These are phyloP conservation scores for Ectropis crepuscularia DNA, from an alignment of 2,888 invertebrate species.

Conservation along the genomic window DNA sequence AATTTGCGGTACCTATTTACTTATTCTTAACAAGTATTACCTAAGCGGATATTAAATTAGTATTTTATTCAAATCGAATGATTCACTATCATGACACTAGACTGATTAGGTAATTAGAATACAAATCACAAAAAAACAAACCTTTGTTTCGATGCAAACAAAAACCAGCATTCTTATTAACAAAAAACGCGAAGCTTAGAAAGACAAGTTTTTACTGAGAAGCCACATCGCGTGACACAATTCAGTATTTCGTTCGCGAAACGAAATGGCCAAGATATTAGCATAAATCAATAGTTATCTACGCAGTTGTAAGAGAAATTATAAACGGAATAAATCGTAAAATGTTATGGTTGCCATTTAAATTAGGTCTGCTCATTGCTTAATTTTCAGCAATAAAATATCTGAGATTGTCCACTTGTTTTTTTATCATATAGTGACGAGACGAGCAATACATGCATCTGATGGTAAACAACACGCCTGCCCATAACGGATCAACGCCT, in stretches of 20 bases:
- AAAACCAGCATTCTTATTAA: slow-evolving; percentile 20
- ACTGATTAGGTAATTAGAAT: slow-evolving; percentile 18
- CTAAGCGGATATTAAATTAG: too few species aligned
- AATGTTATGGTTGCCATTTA: background rate
- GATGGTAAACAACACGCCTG: too few species aligned
- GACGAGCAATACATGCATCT: too few species aligned
- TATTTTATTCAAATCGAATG: slow-evolving; percentile 6
- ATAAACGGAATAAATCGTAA: slow-evolving; percentile 28
- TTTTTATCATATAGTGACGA: too few species aligned
- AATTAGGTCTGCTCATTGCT: background rate
- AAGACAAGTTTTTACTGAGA: slow-evolving; percentile 38
- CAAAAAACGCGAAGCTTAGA: slow-evolving; percentile 27
- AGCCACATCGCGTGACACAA: slow-evolving; percentile 58
- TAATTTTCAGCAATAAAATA: too few species aligned
- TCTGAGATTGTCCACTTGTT: too few species aligned
- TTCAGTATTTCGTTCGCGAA: slow-evolving; percentile 58
- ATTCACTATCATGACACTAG: slow-evolving; percentile 6
- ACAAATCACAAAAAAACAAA: slow-evolving; percentile 16
- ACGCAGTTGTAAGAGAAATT: slow-evolving; percentile 42
- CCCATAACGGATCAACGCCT: too few species aligned
- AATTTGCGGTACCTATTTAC: too few species aligned
- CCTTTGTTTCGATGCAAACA: slow-evolving; percentile 22
- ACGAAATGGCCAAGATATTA: slow-evolving; percentile 54
- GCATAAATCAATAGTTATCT: slow-evolving; percentile 64
- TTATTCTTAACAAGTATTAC: too few species aligned